Conservation (phyloP, 2,113 vertebrate species). For the Ammospiza caudacuta region DNA sequence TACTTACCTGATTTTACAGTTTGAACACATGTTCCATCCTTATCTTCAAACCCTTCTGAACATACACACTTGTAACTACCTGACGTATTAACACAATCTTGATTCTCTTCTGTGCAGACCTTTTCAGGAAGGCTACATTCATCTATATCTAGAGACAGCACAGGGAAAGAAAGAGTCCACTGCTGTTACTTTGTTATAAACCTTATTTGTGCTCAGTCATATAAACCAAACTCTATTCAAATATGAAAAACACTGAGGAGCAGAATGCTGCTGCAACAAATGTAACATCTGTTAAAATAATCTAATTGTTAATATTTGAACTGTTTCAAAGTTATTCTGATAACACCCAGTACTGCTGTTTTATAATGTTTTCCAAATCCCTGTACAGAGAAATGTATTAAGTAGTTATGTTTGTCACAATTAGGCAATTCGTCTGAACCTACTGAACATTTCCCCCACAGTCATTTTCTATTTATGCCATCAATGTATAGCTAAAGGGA, state of each 20-base stretch:
- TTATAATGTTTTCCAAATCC: background rate
- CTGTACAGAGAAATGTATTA: background rate
- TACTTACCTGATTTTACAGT: constrained; percentile 71
- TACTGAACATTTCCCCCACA: background rate
- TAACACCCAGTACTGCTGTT: background rate
- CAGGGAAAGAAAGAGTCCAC: background rate
- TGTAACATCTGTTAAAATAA: background rate
- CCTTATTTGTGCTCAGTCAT: background rate
- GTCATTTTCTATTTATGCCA: background rate
- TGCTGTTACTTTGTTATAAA: background rate
- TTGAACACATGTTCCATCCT: constrained; percentile 79
- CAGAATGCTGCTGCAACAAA: background rate
- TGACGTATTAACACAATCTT: constrained; percentile 85
- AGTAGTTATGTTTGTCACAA: background rate
- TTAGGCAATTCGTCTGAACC: background rate
- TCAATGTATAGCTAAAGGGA: background rate
- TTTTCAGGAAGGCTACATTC: constrained; percentile 81
- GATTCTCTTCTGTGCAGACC: constrained; percentile 73
- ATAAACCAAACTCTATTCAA: background rate
- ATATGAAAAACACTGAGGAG: background rate
- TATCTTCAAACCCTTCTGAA: constrained; percentile 77
- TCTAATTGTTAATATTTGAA: background rate
- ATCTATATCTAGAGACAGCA: constrained; percentile 78
- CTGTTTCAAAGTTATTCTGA: background rate
- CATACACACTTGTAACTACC: constrained; percentile 88